Base-by-base conservation (phyloP, 2,797 vertebrate species). In the Tolypeutes matacus region DNA sequence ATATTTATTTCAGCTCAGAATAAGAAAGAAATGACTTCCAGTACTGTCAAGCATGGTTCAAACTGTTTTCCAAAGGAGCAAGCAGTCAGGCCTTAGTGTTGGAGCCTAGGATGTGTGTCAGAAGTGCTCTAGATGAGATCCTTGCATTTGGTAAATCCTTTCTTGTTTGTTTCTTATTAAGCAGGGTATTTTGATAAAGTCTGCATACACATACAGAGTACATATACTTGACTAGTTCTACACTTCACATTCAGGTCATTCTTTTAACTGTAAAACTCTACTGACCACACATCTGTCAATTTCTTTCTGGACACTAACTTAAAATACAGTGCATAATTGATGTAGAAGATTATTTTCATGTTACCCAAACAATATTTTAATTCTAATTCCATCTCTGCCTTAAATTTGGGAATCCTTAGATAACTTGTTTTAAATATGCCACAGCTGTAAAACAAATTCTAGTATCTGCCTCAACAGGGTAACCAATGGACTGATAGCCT, bases 191-290 rank as follows among this genome's bases (percentile, higher is more conserved):
- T 58, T 91, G 23, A 65, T 91, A 81, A 88, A 58, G 65, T 69
- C 58, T 76, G 36, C 62, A 58, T 17, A 83, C 31, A 51, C 14
- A 29, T 78, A 69, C 31, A 67, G 36, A 92, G 11, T 76, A 15
- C 67, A 36, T 53, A 27, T 58, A 46, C 56, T 85, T 20, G 46
- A 58, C 18, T 31, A 86, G 36, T 36, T 86, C n/a, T 46, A 49
- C 31, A 91, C 18, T 62, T 25, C 46, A 78, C 31, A 46, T 72
- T 69, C n/a, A 65, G 65, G 58, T 53, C 34, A 11, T 75, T 64
- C 69, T 65, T 80, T 91, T 56, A 65, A 91, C 80, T 42, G n/a
- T 10, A 75, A 84, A 84, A 42, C 27, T 83, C 69, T 84, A 53
- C 15, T 84, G 46, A 53, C 34, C 42, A 56, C 15, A 81, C 23